Conservation (phyloP, 2,113 vertebrate species). For the Vidua macroura region DNA sequence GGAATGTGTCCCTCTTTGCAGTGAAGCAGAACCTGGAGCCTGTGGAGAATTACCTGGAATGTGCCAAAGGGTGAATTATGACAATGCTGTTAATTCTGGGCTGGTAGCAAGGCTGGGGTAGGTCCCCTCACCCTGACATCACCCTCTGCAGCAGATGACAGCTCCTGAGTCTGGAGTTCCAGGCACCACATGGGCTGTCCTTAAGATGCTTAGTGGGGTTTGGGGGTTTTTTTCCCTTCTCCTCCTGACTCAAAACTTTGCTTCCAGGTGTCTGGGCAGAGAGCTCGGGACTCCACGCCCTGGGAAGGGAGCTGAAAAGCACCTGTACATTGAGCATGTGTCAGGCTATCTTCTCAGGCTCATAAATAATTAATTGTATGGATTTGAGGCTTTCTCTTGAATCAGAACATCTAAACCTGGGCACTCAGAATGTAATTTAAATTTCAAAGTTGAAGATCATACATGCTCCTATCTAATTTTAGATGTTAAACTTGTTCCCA, state of each 20-base stretch:
- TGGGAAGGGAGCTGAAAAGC: not conserved
- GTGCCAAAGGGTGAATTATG: not conserved
- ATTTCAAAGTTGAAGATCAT: not conserved
- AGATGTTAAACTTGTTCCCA: not conserved
- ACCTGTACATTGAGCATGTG: not conserved
- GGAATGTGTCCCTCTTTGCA: not conserved
- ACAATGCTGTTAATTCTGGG: not conserved
- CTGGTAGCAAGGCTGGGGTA: not conserved
- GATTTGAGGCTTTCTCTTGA: not conserved
- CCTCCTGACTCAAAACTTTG: not conserved
- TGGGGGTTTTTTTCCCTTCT: not conserved
- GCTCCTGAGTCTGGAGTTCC: not conserved
- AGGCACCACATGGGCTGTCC: not conserved
- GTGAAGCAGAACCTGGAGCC: not conserved
- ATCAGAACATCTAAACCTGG: not conserved
- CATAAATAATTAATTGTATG: not conserved
- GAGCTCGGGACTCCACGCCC: rapidly evolving
- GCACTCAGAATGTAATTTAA: not conserved
- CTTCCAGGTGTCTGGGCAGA: not conserved
- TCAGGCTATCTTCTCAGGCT: not conserved
- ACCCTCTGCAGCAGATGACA: not conserved
- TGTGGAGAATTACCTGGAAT: rapidly evolving
- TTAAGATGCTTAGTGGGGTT: not conserved
- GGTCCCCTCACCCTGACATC: not conserved
- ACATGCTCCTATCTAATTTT: not conserved